Evolutionary conservation across 2,888 invertebrate genomes (phyloP).

Genomic region (Pinctada fucata): DNA sequence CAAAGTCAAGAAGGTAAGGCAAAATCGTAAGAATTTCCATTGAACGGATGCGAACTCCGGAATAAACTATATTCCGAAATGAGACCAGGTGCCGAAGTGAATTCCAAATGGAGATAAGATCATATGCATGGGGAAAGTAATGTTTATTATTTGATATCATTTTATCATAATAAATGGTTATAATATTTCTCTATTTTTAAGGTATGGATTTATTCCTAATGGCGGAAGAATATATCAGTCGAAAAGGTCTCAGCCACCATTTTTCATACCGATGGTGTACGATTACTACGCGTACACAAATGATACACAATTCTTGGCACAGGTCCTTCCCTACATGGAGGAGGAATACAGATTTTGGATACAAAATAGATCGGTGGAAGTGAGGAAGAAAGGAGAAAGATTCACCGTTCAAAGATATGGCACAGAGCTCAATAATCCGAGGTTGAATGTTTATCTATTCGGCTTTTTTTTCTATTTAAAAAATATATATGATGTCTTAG

Average conservation of each 20-base stretch:
- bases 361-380: slow-evolving; percentile 80
- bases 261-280: slow-evolving; percentile 84
- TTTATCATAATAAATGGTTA: no score
- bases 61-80: no score
- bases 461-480: no score
- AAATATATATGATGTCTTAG: no score
- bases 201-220: slow-evolving; percentile 84
- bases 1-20: no score
- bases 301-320: slow-evolving; percentile 78
- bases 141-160: no score
- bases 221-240: slow-evolving; percentile 92
- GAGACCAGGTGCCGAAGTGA: no score
- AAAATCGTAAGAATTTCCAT: no score
- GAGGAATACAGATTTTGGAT: slow-evolving; percentile 86
- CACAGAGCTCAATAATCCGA: slow-evolving; percentile 86
- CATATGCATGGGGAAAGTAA: no score
- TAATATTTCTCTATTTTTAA: slow-evolving; percentile 33
- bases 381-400: slow-evolving; percentile 78
- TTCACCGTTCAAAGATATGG: slow-evolving; percentile 85
- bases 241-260: slow-evolving; percentile 78
- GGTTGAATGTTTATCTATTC: slow-evolving; percentile 72
- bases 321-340: slow-evolving; percentile 73
- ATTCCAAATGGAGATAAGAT: no score
- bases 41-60: no score
- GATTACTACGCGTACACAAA: slow-evolving; percentile 85